Percentiles rank a stretch among this genome's conserved stretches.
Evolutionary conservation across 2,888 invertebrate species (phyloP).

Genomic region (Willowsia nigromaculata): DNA sequence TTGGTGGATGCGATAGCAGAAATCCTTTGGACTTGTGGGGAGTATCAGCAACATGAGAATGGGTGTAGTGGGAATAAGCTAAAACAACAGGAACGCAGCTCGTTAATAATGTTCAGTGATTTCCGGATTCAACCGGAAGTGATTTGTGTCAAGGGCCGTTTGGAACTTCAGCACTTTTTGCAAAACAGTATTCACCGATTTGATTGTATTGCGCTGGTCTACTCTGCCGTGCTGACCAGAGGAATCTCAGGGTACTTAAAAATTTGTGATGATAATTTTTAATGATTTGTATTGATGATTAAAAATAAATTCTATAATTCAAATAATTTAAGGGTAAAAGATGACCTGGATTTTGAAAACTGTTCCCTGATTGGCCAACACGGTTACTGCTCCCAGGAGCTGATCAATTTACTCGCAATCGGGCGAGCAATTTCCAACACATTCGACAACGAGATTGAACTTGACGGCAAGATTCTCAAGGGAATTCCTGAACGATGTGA

Average conservation of each 20-base stretch:
- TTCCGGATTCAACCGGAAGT: conserved; percentile 53
- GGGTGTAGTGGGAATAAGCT: background rate
- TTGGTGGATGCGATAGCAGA: conserved; percentile 49
- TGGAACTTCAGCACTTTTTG: conserved; percentile 52
- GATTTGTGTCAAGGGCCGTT: conserved; percentile 32
- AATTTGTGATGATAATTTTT: background rate
- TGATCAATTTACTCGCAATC: conserved; percentile 82
- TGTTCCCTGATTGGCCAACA: conserved; percentile 81
- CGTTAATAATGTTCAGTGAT: conserved; percentile 60
- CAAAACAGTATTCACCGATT: conserved; percentile 67
- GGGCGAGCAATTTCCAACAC: conserved; percentile 82
- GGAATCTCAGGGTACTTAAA: conserved; percentile 27
- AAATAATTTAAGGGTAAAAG: conserved; percentile 80
- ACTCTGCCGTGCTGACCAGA: conserved; percentile 81
- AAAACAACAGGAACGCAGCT: background rate
- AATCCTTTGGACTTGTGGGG: conserved; percentile 50
- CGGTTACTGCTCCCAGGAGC: conserved; percentile 82
- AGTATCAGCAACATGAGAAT: background rate
- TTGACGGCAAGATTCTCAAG: conserved; percentile 80
- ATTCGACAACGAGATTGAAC: conserved; percentile 81
- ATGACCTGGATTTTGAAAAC: conserved; percentile 81
- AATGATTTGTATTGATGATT: background rate
- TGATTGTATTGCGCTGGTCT: conserved; percentile 79
- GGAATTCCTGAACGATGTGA: conserved; percentile 80
- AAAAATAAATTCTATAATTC: no score